These are phyloP conservation scores for Mesorhabditis belari DNA, from an alignment of 2,888 invertebrate species.

Conservation along the genomic window DNA sequence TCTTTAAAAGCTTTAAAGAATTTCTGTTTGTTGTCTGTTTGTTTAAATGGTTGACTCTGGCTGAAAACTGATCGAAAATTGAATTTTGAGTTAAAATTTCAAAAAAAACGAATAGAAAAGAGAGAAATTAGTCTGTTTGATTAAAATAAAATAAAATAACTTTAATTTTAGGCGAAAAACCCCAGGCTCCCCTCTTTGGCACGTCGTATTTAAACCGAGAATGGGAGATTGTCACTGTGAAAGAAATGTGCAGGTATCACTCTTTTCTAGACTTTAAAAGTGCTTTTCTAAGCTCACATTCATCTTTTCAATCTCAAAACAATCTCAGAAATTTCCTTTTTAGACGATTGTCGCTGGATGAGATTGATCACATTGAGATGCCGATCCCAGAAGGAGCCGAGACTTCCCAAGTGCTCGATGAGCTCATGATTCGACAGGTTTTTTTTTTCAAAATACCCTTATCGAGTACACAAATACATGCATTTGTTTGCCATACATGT, in stretches of 20 bases:
- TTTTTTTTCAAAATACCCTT: no score
- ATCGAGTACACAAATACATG: no score
- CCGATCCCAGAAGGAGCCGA: conserved; percentile 50
- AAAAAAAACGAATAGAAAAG: neutral
- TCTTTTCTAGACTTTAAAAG: neutral
- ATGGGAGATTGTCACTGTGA: conserved; percentile 57
- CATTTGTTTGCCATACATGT: no score
- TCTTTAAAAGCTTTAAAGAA: no score
- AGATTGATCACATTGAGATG: conserved; percentile 46
- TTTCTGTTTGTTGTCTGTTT: no score
- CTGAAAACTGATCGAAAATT: no score
- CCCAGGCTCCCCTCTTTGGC: neutral
- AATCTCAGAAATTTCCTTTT: conserved; percentile 1
- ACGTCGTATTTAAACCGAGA: conserved; percentile 47
- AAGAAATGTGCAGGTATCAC: conserved; percentile 51
- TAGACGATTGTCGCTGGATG: conserved; percentile 54
- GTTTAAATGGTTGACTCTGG: no score
- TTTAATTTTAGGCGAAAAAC: neutral
- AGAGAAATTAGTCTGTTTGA: neutral
- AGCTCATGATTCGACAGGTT: conserved; percentile 51
- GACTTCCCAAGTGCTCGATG: conserved; percentile 45
- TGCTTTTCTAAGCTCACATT: no score
- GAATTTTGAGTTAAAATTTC: neutral
- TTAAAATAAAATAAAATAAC: neutral
- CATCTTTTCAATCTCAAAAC: neutral